Evolutionary conservation across 2,888 invertebrate species (phyloP).

Genomic region (Zaprionus bogoriensis): DNA sequence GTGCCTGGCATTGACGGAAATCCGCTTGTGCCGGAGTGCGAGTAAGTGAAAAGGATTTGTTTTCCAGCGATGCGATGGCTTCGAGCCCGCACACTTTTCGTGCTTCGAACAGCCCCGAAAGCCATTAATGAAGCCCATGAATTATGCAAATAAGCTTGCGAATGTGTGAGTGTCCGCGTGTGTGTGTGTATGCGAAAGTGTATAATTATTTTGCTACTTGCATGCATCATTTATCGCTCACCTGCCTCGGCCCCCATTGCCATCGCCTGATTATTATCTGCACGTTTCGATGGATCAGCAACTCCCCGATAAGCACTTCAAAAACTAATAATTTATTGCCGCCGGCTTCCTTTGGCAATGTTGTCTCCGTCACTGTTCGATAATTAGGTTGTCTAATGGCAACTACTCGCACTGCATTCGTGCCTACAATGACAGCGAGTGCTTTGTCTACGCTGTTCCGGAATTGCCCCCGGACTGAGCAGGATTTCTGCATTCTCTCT

Average conservation of each 20-base stretch:
- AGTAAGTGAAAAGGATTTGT: conserved; percentile 55
- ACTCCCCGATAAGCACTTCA: conserved; percentile 44
- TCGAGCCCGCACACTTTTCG: conserved; percentile 15
- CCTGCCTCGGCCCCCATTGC: background rate
- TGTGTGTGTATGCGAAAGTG: background rate
- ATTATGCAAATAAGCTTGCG: conserved; percentile 66
- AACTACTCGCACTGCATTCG: background rate
- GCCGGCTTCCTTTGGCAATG: conserved; percentile 33
- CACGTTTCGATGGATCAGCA: conserved; percentile 68
- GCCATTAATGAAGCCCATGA: conserved; percentile 50
- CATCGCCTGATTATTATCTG: background rate
- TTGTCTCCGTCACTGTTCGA: conserved; percentile 14
- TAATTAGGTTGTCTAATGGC: too few species aligned
- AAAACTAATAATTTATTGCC: conserved; percentile 48
- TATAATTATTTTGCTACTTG: conserved; percentile 31
- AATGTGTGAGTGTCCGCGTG: background rate
- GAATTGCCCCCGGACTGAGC: too few species aligned
- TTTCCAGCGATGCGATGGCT: conserved; percentile 8
- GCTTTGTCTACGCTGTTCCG: too few species aligned
- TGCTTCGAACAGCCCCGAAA: conserved; percentile 5
- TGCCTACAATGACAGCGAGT: too few species aligned
- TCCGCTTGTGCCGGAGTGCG: conserved; percentile 45
- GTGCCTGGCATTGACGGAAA: conserved; percentile 63
- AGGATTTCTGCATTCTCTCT: background rate
- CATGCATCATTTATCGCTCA: background rate